Conservation (phyloP, 1,140 invertebrate species). For the Neelides sp. region DNA sequence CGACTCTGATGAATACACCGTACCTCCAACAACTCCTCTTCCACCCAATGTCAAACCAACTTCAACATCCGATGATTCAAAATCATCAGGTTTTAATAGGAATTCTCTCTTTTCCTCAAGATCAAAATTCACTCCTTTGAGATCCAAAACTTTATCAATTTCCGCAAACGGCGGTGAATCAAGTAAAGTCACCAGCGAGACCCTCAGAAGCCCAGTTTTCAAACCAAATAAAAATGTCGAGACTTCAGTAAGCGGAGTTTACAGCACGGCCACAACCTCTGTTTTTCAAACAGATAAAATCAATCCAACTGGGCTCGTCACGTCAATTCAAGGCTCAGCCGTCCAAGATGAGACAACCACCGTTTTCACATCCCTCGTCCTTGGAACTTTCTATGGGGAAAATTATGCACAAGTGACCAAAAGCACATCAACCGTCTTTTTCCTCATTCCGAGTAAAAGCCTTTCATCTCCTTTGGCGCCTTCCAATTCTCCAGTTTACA, state of each 20-base stretch:
- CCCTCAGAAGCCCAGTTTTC: not conserved
- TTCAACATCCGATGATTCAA: not conserved
- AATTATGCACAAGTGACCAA: slow-evolving; percentile 43
- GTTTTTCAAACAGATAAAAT: slow-evolving; percentile 36
- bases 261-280: slow-evolving; percentile 34
- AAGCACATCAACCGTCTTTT: slow-evolving; percentile 39
- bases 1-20: slow-evolving; percentile 12
- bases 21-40: slow-evolving; percentile 1
- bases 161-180: not conserved
- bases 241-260: slow-evolving; percentile 7
- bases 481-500: slow-evolving; percentile 4
- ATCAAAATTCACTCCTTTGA: slow-evolving; percentile 13
- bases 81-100: no score
- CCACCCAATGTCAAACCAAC: slow-evolving; percentile 10
- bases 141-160: not conserved
- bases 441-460: slow-evolving; percentile 19
- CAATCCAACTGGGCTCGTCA: slow-evolving; percentile 40
- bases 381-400: slow-evolving; percentile 39
- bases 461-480: not conserved
- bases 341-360: slow-evolving; percentile 37
- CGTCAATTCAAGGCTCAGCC: slow-evolving; percentile 39
- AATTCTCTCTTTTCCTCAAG: slow-evolving; percentile 17
- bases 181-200: slow-evolving; percentile 1
- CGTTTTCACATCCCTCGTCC: slow-evolving; percentile 41
- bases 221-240: not conserved